Evolutionary conservation across 2,113 vertebrate genomes (phyloP).

Genomic region (Brienomyrus longianalis): DNA sequence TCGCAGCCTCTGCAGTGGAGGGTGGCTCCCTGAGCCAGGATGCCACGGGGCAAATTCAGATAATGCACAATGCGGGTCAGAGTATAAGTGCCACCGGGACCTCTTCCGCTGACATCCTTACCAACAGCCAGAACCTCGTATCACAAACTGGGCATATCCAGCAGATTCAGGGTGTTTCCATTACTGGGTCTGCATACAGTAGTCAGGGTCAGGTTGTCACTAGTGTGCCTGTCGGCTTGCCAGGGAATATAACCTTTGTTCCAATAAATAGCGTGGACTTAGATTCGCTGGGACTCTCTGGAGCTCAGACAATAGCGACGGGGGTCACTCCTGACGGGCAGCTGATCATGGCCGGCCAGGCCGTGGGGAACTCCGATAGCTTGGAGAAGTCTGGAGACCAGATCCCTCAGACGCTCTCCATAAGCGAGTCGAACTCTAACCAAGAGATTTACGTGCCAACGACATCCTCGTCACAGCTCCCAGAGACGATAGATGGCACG

Average conservation of each 20-base stretch:
- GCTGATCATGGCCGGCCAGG: constrained; percentile 81
- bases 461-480: constrained; percentile 74
- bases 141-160: constrained; percentile 83
- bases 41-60: constrained; percentile 81
- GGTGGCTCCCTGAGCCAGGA: constrained; percentile 77
- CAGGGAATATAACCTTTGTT: constrained; percentile 94
- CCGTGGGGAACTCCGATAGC: constrained; percentile 68
- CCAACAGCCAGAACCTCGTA: constrained; percentile 71
- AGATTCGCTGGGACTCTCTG: constrained; percentile 89
- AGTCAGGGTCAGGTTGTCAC: constrained; percentile 77
- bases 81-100: constrained; percentile 71
- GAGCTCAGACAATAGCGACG: constrained; percentile 88
- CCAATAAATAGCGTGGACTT: constrained; percentile 95
- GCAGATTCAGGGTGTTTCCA: constrained; percentile 84
- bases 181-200: constrained; percentile 77
- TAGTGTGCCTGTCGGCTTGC: constrained; percentile 83
- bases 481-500: constrained; percentile 91
- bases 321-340: constrained; percentile 90
- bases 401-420: constrained; percentile 67
- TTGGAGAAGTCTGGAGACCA: constrained; percentile 73
- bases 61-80: constrained; percentile 83
- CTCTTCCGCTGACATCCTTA: constrained; percentile 64
- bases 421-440: constrained; percentile 65
- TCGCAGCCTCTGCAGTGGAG: constrained; percentile 71
- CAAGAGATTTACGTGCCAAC: constrained; percentile 89